Evolutionary conservation across 2,797 vertebrate species (phyloP), one percentile per base, ranked within the genome.

Genomic region (Danio choprae): DNA sequence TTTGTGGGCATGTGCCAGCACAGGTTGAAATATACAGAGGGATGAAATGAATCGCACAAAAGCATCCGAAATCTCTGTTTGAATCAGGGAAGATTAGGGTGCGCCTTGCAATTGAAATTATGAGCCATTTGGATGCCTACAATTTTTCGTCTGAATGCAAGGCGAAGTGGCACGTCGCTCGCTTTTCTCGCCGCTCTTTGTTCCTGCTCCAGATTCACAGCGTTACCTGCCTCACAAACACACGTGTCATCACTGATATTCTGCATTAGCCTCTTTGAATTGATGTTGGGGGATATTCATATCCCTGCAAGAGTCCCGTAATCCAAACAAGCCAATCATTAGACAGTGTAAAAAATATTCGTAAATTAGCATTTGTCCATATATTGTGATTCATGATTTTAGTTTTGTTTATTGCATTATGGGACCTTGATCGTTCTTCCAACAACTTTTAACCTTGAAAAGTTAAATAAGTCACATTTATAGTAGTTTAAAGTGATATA

Each of bases 81-180:
- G 74, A 87, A 82, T 81, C 75, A 81, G 56, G 70, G 75, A 81
- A 82, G 70, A 82, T 78, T 81, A 82, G 74, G 60, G 65, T 71
- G 77, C 65, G 63, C 22, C 73, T 77, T 56, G 75, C 79, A 84
- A 85, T 76, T 82, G 82, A 82, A 87, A 87, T 85, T 81, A 85
- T 79, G 75, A 82, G 82, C 80, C 83, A 82, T 87, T 85, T 85
- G 77, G 84, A 82, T 44, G 80, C 77, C 81, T 84, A 82, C 82
- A 85, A 85, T 87, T 87, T 85, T 82, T 80, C 80, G 74, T 71
- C 82, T 87, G 84, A 85, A 68, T 83, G 80, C 55, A 79, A 84
- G 71, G 81, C 55, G 62, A 70, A 84, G 77, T 83, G 82, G 76
- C 80, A 69, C 58, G 43, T 75, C 53, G 59, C 74, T 72, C 72